Evolutionary conservation across 2,888 invertebrate species (phyloP).

Genomic region (Mylabris sibirica): DNA sequence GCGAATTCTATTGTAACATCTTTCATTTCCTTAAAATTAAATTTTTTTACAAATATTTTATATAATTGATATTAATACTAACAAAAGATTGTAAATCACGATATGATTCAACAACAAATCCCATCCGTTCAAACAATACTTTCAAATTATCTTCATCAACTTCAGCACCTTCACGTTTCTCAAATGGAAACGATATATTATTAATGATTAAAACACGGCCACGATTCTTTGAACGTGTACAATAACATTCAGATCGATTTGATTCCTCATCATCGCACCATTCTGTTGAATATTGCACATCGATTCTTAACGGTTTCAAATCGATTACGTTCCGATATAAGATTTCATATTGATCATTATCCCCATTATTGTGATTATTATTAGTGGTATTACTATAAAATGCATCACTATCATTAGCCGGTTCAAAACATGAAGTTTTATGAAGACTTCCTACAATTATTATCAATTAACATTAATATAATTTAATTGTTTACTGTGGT

Average conservation of each 20-base stretch:
- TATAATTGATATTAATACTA: too few relatives aligned
- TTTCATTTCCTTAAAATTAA: slow-evolving; percentile 39
- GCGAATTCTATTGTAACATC: slow-evolving; percentile 56
- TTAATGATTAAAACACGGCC: slow-evolving; percentile 56
- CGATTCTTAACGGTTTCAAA: slow-evolving; percentile 18
- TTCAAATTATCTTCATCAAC: slow-evolving; percentile 67
- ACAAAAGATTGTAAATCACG: slow-evolving; percentile 62
- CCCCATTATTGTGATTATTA: background rate
- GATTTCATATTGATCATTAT: background rate
- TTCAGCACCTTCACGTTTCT: slow-evolving; percentile 65
- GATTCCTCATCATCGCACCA: slow-evolving; percentile 26
- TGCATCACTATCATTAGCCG: slow-evolving; percentile 13
- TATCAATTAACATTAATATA: background rate
- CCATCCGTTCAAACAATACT: slow-evolving; percentile 68
- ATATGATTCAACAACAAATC: slow-evolving; percentile 63
- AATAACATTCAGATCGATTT: slow-evolving; percentile 37
- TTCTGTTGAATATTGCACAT: slow-evolving; percentile 25
- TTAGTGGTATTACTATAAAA: background rate
- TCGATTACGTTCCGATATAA: background rate
- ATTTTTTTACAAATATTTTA: too few relatives aligned
- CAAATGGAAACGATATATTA: slow-evolving; percentile 51
- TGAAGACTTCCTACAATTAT: slow-evolving; percentile 9
- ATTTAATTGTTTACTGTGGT: background rate
- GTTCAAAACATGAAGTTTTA: slow-evolving; percentile 20
- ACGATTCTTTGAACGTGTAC: slow-evolving; percentile 47